Conservation (phyloP, 1,140 invertebrate genomes). For the Ctenoplectra terminalis region DNA sequence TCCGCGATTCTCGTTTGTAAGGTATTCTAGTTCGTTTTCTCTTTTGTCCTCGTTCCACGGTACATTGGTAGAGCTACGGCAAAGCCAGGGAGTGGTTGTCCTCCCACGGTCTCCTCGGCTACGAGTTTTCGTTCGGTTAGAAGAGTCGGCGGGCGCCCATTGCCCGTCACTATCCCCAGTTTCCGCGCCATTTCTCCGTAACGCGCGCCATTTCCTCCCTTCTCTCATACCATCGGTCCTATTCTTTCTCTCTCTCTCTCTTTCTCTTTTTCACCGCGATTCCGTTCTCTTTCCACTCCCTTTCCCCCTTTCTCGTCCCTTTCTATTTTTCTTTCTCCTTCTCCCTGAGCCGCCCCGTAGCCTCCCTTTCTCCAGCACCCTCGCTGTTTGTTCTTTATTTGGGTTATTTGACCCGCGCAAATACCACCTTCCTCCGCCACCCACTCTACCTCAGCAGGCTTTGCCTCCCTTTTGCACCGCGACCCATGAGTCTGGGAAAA, state of each 20-base stretch:
- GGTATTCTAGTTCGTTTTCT: slow-evolving; percentile 77
- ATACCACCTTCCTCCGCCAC: slow-evolving; percentile 76
- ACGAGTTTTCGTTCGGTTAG: slow-evolving; percentile 75
- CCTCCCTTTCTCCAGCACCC: slow-evolving; percentile 49
- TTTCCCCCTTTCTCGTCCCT: slow-evolving; percentile 33
- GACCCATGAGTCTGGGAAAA: slow-evolving; percentile 42
- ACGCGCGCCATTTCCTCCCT: slow-evolving; percentile 83
- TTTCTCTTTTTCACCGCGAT: not conserved
- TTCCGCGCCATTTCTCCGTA: slow-evolving; percentile 83
- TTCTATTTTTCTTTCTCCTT: slow-evolving; percentile 43
- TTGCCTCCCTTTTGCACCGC: slow-evolving; percentile 50
- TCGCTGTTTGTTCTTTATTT: slow-evolving; percentile 81
- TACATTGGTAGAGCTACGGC: slow-evolving; percentile 46
- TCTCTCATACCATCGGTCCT: slow-evolving; percentile 70
- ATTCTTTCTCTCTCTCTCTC: slow-evolving; percentile 42
- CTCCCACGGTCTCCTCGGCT: slow-evolving; percentile 76
- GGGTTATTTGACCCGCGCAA: slow-evolving; percentile 82
- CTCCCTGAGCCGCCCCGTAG: slow-evolving; percentile 29
- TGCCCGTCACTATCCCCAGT: slow-evolving; percentile 82
- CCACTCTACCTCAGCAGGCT: slow-evolving; percentile 29
- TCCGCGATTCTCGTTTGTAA: slow-evolving; percentile 65
- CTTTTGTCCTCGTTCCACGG: slow-evolving; percentile 76
- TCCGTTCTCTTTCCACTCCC: not conserved
- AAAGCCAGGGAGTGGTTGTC: slow-evolving; percentile 70
- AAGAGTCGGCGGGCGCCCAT: slow-evolving; percentile 78